A percentile compares a stretch with the other conserved stretches of the same genome.
Evolutionary conservation across 2,113 vertebrate genomes (phyloP).

Genomic region (Agapornis roseicollis): DNA sequence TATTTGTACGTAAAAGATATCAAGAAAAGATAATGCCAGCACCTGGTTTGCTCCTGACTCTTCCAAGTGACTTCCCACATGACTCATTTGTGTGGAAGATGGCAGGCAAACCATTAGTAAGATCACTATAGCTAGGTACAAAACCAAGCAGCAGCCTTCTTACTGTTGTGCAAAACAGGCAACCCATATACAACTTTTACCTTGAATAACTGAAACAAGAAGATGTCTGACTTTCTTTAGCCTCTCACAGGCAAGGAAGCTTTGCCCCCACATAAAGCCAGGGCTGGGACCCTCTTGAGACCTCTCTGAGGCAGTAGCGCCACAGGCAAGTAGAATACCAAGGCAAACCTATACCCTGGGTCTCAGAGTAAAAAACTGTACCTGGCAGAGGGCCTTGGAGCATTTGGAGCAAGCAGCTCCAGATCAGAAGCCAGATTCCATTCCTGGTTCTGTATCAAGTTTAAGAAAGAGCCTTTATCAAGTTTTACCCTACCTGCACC

Average conservation of each 20-base stretch:
- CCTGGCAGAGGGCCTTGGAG: neutral
- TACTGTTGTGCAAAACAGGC: neutral
- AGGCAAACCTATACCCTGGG: neutral
- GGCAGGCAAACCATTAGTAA: neutral
- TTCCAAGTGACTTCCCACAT: constrained; percentile 20
- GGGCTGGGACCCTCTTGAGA: neutral
- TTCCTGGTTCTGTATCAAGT: fast-evolving
- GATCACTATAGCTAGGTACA: neutral
- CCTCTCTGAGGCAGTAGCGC: neutral
- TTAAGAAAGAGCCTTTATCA: neutral
- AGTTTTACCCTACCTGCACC: neutral
- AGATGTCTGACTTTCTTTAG: neutral
- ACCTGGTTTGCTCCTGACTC: constrained; percentile 40
- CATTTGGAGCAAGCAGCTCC: neutral
- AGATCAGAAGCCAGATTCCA: neutral
- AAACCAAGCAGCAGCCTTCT: neutral
- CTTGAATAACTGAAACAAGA: constrained; percentile 17
- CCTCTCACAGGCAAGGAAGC: neutral
- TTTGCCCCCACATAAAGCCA: neutral
- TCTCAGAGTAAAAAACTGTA: neutral
- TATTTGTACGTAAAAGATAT: constrained; percentile 14
- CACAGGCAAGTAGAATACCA: neutral
- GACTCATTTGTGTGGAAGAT: neutral
- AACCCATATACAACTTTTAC: neutral
- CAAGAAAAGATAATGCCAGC: neutral